Base-by-base conservation (phyloP, 2,888 invertebrate species). In the Ophraella communa region DNA sequence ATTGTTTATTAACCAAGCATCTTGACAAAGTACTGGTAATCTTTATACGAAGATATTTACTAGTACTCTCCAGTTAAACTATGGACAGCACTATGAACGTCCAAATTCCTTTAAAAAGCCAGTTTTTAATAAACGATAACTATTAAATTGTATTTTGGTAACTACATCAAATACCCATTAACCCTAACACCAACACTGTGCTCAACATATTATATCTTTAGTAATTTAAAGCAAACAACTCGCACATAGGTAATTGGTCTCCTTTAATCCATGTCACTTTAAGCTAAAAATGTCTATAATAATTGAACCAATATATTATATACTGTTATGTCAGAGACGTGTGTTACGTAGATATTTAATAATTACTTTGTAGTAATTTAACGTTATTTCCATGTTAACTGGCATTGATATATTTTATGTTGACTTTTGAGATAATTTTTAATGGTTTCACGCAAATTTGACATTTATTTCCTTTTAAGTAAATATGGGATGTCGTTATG, bases 171-270 rank as follows among this genome's bases (percentile, higher is more conserved):
- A n/a, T n/a, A n/a, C n/a, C n/a, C n/a, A n/a, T n/a, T n/a, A n/a
- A n/a, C n/a, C 39, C 39, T 17, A 20, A 21, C 21, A 21, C 4
- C 23, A 2, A 14, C 21, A n/a, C 23, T 47, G 47, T 10, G n/a
- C 23, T 23, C n/a, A 47, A 10, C 4, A n/a, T n/a, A n/a, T 47
- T 23, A 47, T 23, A 23, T n/a, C 23, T 47, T 23, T 47, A 7
- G 21, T 47, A 47, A 47, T 47, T 47, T 47, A 23, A 47, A 47
- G 47, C 23, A 47, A 47, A 47, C 47, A 47, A 1, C 47, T 23
- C 23, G 23, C 21, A 23, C 21, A n/a, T 47, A n/a, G n/a, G n/a
- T n/a, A 47, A 47, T 47, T 39, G 21, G n/a, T 47, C 21, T 47
- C 23, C 23, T 4, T 23, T 47, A 47, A 47, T 47, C n/a, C 47